Evolutionary conservation across 2,113 vertebrate species (phyloP), one percentile per base, ranked within the genome.

Genomic region (Eurypyga helias): DNA sequence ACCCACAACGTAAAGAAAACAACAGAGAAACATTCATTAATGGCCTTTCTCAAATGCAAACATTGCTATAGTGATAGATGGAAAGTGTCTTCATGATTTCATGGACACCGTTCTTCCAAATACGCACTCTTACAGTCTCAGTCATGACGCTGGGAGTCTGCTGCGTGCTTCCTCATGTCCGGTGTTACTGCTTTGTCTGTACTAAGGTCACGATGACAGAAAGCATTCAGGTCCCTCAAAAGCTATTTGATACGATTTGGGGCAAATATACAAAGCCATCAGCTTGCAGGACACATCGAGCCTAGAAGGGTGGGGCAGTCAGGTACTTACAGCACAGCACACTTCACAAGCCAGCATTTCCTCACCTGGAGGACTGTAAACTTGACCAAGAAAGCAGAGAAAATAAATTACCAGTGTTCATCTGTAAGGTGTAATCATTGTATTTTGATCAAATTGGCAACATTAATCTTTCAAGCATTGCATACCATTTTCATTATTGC

Each of bases 111-210:
- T 21, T 73, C 51, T 66, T 71, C 29, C 23, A 90, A 95, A 86
- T 13, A 57, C 0, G 0, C 7, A 8, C 23, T 43, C 48, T 26
- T n/a, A 38, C 5, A 31, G 17, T 5, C n/a, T n/a, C 21, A 31
- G 49, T 51, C 11, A 9, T 4, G 20, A 73, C 54, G 54, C 62
- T 57, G 18, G 13, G 31, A 76, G 21, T 29, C 5, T 26, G 18
- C 0, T 29, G 9, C 21, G 43, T 43, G 16, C 10, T 66, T 73
- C 29, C 48, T 77, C 55, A 45, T 2, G 26, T 23, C 14, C 24
- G n/a, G n/a, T n/a, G 17, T 2, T 48, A 17, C 26, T 55, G 28
- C 13, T 83, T 43, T 52, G 12, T 25, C 36, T n/a, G 17, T 8
- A 34, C n/a, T 58, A 31, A 73, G 73, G 26, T 54, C 36, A 78